Conservation (phyloP, 2,113 vertebrate genomes). For the Lynx canadensis region DNA sequence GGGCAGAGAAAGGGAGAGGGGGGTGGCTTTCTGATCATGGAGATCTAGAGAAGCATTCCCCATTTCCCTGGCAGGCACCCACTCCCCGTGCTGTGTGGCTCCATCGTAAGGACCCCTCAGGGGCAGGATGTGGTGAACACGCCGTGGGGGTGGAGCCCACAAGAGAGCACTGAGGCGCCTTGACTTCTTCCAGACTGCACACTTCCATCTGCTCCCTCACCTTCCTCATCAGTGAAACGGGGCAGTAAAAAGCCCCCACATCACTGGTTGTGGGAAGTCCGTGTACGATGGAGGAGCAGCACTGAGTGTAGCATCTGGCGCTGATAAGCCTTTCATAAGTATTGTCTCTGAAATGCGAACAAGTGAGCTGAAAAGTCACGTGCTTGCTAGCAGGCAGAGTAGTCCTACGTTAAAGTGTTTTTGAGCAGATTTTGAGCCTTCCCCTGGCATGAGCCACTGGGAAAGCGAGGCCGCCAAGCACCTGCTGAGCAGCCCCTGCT, state of each 20-base stretch:
- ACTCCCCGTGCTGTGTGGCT: not conserved
- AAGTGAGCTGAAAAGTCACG: not conserved
- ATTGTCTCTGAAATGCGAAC: no score
- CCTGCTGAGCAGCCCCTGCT: constrained; percentile 28
- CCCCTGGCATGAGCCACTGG: not conserved
- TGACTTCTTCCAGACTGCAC: accelerated
- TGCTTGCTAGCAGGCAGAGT: not conserved
- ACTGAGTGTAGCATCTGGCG: not conserved
- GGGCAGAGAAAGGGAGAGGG: not conserved
- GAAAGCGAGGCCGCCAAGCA: not conserved
- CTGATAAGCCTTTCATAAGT: not conserved
- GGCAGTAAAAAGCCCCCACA: not conserved
- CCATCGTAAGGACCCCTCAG: not conserved
- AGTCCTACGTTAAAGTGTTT: not conserved
- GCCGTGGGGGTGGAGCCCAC: not conserved
- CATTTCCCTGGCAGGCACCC: not conserved
- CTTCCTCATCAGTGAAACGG: not conserved
- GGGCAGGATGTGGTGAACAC: not conserved
- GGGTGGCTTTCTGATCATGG: not conserved
- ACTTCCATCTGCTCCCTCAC: not conserved
- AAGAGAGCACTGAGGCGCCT: accelerated
- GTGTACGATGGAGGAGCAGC: accelerated
- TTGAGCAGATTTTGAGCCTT: not conserved
- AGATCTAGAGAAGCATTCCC: not conserved
- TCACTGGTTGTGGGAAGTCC: accelerated